A percentile compares a stretch with the other conserved stretches of the same genome.
These are phyloP conservation scores for Epinotia bilunana DNA, from an alignment of 2,888 invertebrate genomes.

Conservation along the genomic window DNA sequence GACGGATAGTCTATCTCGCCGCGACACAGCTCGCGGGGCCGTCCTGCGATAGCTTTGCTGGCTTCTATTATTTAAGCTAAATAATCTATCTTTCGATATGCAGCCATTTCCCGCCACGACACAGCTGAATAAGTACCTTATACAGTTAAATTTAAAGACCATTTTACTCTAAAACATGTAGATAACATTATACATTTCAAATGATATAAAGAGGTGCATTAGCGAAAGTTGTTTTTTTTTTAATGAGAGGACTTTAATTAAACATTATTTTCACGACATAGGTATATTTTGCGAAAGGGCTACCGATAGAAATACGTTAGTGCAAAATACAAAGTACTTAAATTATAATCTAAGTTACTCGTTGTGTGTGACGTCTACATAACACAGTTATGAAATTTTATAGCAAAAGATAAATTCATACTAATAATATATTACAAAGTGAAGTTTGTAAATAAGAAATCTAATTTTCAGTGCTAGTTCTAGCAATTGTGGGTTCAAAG, in stretches of 20 bases:
- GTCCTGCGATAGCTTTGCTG: background rate
- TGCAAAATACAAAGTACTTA: too few relatives aligned
- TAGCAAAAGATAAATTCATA: too few relatives aligned
- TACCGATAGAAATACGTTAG: too few relatives aligned
- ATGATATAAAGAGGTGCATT: constrained; percentile 30
- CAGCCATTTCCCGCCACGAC: constrained; percentile 19
- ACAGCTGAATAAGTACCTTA: background rate
- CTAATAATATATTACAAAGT: too few relatives aligned
- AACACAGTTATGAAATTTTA: too few relatives aligned
- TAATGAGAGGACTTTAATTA: constrained; percentile 16
- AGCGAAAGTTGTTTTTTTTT: constrained; percentile 30
- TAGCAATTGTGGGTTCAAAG: too few relatives aligned
- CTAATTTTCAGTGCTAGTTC: too few relatives aligned
- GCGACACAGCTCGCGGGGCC: too few relatives aligned
- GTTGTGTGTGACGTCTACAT: too few relatives aligned
- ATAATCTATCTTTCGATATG: constrained; percentile 23
- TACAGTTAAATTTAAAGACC: background rate
- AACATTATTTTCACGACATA: background rate
- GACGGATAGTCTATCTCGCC: too few relatives aligned
- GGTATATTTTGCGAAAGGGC: background rate
- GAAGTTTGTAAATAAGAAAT: too few relatives aligned
- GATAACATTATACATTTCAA: constrained; percentile 35
- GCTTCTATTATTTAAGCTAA: constrained; percentile 16
- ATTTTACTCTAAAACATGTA: constrained; percentile 12
- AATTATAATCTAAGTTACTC: too few relatives aligned